Percentiles rank a stretch among this genome's conserved stretches.
Evolutionary conservation across 2,113 vertebrate genomes (phyloP).

Genomic region (Protobothrops mucrosquamatus): DNA sequence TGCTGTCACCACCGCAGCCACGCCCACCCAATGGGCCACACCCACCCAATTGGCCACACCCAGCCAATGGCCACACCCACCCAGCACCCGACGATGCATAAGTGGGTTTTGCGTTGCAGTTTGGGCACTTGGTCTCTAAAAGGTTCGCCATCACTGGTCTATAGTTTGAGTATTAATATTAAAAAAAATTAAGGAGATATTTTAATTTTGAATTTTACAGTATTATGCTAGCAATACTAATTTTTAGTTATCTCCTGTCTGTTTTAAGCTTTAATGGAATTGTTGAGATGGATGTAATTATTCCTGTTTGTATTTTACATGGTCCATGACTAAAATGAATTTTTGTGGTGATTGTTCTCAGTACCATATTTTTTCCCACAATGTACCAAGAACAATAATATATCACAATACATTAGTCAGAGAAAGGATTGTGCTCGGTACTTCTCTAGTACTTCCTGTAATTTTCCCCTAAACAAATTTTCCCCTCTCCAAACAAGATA

Average conservation of each 20-base stretch:
- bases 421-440: background rate
- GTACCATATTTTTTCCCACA: background rate
- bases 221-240: background rate
- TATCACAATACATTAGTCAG: background rate
- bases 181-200: background rate
- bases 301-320: background rate
- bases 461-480: background rate
- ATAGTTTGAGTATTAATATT: background rate
- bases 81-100: too few relatives aligned
- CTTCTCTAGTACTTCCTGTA: background rate
- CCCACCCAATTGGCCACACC: too few relatives aligned
- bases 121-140: too few relatives aligned
- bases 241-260: background rate
- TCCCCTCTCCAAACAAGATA: background rate
- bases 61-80: too few relatives aligned
- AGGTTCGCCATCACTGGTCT: too few relatives aligned
- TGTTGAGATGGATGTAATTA: background rate
- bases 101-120: too few relatives aligned
- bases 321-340: background rate
- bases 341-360: background rate
- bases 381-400: background rate
- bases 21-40: too few relatives aligned
- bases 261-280: background rate
- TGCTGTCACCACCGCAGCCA: too few relatives aligned
- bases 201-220: background rate